phyloP scores from a whole-genome alignment of 2,113 vertebrate species.

The Phaethornis superciliosus region DNA sequence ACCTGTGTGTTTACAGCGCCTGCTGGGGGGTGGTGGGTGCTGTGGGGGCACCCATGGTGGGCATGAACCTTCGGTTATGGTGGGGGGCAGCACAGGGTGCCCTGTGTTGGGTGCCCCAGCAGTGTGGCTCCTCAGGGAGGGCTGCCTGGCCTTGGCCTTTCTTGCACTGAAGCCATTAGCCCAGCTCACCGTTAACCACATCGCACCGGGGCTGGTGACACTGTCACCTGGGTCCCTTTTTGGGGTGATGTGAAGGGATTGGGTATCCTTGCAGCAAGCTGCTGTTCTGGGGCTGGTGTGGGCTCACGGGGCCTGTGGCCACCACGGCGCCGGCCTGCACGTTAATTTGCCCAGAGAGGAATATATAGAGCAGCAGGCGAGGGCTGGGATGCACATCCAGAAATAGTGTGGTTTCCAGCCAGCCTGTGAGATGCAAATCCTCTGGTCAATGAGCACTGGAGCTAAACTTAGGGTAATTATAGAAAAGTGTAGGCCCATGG shows the following conservation, averaged over 20 bases:
- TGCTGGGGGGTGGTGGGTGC: neutral
- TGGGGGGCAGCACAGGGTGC: too few species aligned
- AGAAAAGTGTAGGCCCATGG: neutral
- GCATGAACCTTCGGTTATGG: too few species aligned
- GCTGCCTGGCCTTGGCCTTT: neutral
- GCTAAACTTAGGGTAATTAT: neutral
- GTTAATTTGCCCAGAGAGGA: neutral
- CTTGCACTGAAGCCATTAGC: neutral
- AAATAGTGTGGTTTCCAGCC: conserved; percentile 53
- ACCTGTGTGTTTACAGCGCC: neutral
- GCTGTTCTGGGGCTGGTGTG: neutral
- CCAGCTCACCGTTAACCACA: neutral
- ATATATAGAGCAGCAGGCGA: neutral
- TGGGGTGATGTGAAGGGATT: neutral
- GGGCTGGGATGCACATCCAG: neutral
- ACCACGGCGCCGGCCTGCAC: neutral
- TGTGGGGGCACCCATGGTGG: neutral
- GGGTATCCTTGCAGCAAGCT: neutral
- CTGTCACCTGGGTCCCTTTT: neutral
- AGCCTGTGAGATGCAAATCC: conserved; percentile 42
- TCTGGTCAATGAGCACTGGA: neutral
- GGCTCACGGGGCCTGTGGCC: neutral
- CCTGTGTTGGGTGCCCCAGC: neutral
- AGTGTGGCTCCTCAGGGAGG: neutral
- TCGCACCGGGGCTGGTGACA: neutral